Percentiles rank a stretch among this genome's conserved stretches.
Evolutionary conservation across 2,113 vertebrate species (phyloP).

Genomic region (Ascaphus truei): DNA sequence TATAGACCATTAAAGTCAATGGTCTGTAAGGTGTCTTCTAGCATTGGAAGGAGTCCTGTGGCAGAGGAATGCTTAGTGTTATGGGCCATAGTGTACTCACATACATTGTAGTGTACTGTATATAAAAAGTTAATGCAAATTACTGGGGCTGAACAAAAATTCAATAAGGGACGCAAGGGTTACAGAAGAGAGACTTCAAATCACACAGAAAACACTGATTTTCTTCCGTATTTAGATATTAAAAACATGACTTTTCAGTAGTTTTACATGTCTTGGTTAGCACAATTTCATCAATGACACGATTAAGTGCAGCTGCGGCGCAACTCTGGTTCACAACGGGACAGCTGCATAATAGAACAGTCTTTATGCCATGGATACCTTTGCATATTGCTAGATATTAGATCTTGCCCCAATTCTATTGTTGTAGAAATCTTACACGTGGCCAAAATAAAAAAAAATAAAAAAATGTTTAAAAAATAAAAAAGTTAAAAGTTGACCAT

Average conservation of each 20-base stretch:
- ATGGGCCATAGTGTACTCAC: no score
- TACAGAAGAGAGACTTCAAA: constrained; percentile 6
- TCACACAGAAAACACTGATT: constrained; percentile 1
- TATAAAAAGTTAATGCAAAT: neutral
- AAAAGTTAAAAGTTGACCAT: constrained; percentile 22
- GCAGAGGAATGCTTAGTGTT: no score
- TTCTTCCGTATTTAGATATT: constrained; percentile 5
- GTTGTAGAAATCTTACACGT: constrained; percentile 8
- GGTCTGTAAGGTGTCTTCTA: no score
- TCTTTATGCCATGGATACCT: constrained; percentile 42
- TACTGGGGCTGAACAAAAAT: neutral
- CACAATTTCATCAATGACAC: constrained; percentile 22
- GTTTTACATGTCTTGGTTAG: constrained; percentile 40
- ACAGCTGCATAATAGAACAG: constrained; percentile 43
- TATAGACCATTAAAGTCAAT: no score
- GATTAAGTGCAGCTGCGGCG: constrained; percentile 33
- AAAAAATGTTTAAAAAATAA: constrained; percentile 33
- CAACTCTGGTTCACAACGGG: constrained; percentile 36
- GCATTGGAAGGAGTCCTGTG: no score
- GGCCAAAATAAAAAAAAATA: constrained; percentile 26
- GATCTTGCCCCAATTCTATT: neutral
- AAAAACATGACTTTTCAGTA: constrained; percentile 38
- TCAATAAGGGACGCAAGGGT: neutral
- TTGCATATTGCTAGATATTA: constrained; percentile 49
- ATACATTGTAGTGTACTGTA: neutral